phyloP scores from a whole-genome alignment of 2,888 invertebrate species.

The Drosophila meridiana region DNA sequence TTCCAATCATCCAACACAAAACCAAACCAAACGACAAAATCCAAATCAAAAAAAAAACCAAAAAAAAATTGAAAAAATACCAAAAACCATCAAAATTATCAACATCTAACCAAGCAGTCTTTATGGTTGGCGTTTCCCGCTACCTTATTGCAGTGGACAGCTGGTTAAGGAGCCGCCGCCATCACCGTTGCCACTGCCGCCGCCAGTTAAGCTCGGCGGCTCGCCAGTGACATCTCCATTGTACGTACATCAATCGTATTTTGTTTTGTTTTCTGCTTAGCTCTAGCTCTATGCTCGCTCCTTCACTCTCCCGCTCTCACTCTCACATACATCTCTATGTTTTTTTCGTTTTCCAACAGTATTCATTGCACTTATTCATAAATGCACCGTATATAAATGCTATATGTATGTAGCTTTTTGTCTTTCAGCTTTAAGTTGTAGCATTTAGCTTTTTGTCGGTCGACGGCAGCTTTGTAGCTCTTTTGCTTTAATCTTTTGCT shows the following conservation, averaged over 20 bases:
- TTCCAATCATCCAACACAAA: slow-evolving; percentile 39
- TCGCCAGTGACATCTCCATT: slow-evolving; percentile 89
- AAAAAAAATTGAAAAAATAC: slow-evolving; percentile 21
- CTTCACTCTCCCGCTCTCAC: neutral
- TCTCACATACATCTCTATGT: neutral
- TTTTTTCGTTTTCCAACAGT: slow-evolving; percentile 24
- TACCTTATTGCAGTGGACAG: slow-evolving; percentile 96
- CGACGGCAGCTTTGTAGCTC: neutral
- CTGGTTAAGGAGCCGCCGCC: slow-evolving; percentile 90
- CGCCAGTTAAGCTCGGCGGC: slow-evolving; percentile 91
- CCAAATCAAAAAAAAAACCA: slow-evolving; percentile 22
- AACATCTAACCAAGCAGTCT: slow-evolving; percentile 88
- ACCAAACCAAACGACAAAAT: slow-evolving; percentile 27
- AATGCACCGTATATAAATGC: slow-evolving; percentile 24
- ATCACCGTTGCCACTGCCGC: slow-evolving; percentile 91
- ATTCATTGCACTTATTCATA: slow-evolving; percentile 34
- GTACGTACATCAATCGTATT: slow-evolving; percentile 85
- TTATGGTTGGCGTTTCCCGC: slow-evolving; percentile 98
- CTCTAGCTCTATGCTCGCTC: neutral
- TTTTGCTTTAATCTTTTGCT: neutral
- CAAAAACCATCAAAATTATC: slow-evolving; percentile 54
- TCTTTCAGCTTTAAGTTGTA: slow-evolving; percentile 14
- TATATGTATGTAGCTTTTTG: slow-evolving; percentile 14
- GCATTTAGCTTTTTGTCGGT: slow-evolving; percentile 11
- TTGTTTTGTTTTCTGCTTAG: slow-evolving; percentile 5